Evolutionary conservation across 2,113 vertebrate genomes (phyloP).

Genomic region (Pandion haliaetus): DNA sequence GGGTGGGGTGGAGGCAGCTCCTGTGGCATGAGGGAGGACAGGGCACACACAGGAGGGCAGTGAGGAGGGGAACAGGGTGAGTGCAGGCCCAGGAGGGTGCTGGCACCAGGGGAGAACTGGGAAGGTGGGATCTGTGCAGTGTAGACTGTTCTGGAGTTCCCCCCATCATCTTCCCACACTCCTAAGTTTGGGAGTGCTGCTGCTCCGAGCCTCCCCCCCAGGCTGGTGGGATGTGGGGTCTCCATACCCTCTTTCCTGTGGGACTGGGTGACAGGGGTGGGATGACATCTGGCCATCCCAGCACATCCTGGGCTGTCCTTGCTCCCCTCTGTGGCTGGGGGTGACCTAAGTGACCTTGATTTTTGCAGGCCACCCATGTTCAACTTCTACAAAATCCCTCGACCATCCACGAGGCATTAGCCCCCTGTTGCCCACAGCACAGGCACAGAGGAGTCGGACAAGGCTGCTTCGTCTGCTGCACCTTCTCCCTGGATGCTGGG

Average conservation of each 20-base stretch:
- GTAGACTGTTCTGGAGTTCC: neutral
- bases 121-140: neutral
- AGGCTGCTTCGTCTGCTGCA: rapidly evolving
- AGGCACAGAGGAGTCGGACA: neutral
- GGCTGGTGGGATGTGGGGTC: neutral
- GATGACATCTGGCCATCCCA: neutral
- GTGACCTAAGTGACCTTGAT: neutral
- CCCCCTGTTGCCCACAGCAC: rapidly evolving
- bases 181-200: neutral
- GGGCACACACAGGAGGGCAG: neutral
- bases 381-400: constrained; percentile 32
- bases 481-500: neutral
- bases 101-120: neutral
- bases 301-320: neutral
- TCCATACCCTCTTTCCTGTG: neutral
- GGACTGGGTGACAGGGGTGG: neutral
- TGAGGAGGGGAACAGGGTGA: neutral
- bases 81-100: neutral
- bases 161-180: neutral
- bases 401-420: constrained; percentile 11
- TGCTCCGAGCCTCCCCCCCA: neutral
- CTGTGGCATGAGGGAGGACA: neutral
- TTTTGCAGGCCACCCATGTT: constrained; percentile 24
- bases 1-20: neutral
- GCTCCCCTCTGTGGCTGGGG: neutral